Evolutionary conservation across 2,113 vertebrate species (phyloP).

Genomic region (Catharus minimus): DNA sequence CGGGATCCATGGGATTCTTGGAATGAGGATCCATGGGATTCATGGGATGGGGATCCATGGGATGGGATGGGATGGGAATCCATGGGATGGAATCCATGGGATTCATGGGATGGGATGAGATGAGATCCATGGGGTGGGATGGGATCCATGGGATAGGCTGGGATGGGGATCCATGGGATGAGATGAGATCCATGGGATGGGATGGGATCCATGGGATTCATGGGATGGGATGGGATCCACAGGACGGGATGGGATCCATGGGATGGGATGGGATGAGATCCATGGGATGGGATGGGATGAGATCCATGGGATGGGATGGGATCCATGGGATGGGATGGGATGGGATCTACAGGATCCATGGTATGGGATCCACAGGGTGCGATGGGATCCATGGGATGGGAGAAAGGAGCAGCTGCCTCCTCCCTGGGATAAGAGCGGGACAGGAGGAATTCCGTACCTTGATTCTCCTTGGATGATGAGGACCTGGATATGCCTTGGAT

Average conservation of each 20-base stretch:
- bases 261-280: background rate
- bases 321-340: background rate
- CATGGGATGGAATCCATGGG: background rate
- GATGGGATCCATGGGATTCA: background rate
- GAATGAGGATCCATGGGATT: no score
- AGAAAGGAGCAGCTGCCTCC: background rate
- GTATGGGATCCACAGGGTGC: no score
- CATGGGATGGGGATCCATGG: background rate
- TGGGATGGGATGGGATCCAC: background rate
- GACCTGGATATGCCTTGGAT: conserved; percentile 26
- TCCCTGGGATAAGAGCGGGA: background rate
- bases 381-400: background rate
- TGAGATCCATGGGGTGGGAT: background rate
- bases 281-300: no score
- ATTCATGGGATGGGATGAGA: background rate
- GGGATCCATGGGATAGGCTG: no score
- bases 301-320: no score
- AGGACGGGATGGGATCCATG: background rate
- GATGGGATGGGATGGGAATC: no score
- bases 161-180: background rate
- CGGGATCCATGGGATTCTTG: background rate
- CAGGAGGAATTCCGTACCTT: background rate
- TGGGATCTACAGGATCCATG: background rate
- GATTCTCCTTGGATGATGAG: background rate
- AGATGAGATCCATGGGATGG: background rate